Conservation (phyloP, 2,888 invertebrate species). For the Xestia rhomboidea region DNA sequence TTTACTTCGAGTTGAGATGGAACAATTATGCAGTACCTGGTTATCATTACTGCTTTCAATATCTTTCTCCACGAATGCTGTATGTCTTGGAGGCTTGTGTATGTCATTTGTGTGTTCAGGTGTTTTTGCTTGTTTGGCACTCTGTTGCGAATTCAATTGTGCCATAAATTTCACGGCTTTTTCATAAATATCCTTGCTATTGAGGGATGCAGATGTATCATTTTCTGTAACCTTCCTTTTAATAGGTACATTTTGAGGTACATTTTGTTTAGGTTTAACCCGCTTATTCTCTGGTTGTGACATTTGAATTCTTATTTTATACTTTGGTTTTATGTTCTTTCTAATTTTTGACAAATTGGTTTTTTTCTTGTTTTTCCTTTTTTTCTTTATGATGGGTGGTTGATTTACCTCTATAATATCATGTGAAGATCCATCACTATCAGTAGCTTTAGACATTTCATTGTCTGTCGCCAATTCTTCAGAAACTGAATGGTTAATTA, state of each 20-base stretch:
- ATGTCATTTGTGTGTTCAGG: neutral
- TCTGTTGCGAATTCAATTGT: slow-evolving; percentile 75
- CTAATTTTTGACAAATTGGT: slow-evolving; percentile 79
- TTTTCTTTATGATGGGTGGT: slow-evolving; percentile 34
- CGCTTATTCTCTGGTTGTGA: slow-evolving; percentile 61
- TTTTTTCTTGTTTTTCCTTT: slow-evolving; percentile 70
- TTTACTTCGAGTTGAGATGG: slow-evolving; percentile 25
- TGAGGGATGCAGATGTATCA: slow-evolving; percentile 68
- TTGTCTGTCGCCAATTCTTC: neutral
- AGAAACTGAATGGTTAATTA: slow-evolving; percentile 1
- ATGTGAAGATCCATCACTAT: slow-evolving; percentile 1
- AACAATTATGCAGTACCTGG: slow-evolving; percentile 1
- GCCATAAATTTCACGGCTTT: slow-evolving; percentile 82
- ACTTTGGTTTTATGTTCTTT: slow-evolving; percentile 76
- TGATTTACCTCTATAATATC: slow-evolving; percentile 8
- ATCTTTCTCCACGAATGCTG: neutral
- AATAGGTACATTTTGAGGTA: slow-evolving; percentile 42
- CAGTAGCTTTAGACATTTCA: slow-evolving; percentile 14
- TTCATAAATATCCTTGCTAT: slow-evolving; percentile 79
- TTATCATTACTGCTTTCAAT: neutral
- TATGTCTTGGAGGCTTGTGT: slow-evolving; percentile 8
- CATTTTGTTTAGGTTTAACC: slow-evolving; percentile 63
- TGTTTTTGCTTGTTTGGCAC: slow-evolving; percentile 24
- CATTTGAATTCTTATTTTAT: slow-evolving; percentile 75
- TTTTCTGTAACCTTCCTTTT: slow-evolving; percentile 55